Percentiles rank a stretch among this genome's conserved stretches.
These are phyloP conservation scores for Allacma fusca DNA, from an alignment of 2,888 invertebrate genomes.

Conservation along the genomic window DNA sequence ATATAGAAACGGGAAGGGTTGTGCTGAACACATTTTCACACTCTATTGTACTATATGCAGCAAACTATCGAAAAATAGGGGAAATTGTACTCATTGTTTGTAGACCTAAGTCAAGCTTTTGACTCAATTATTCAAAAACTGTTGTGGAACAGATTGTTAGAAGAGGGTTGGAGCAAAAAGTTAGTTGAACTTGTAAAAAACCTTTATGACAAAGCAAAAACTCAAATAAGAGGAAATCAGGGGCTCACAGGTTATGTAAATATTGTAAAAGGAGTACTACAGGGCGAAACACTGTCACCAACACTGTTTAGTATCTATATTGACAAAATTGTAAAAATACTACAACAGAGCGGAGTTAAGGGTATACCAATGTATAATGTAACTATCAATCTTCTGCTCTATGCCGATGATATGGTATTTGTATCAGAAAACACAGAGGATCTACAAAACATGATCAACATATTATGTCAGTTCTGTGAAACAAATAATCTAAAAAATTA, in stretches of 20 bases:
- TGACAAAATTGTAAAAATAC: slow-evolving; percentile 2
- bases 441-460: neutral
- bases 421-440: neutral
- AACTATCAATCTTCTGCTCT: neutral
- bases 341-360: neutral
- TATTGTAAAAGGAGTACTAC: neutral
- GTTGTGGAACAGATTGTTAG: slow-evolving; percentile 9
- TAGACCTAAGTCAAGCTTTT: slow-evolving; percentile 27
- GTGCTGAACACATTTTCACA: too few species aligned
- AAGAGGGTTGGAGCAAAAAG: neutral
- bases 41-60: too few species aligned
- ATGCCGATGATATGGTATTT: slow-evolving; percentile 23
- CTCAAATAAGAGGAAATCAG: neutral
- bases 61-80: neutral
- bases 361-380: neutral
- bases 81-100: neutral
- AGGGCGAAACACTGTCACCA: slow-evolving; percentile 13
- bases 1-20: too few species aligned
- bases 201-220: slow-evolving; percentile 14
- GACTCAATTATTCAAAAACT: slow-evolving; percentile 24
- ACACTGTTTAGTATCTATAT: neutral
- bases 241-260: slow-evolving; percentile 1
- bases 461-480: neutral
- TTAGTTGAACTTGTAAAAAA: neutral
- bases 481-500: neutral